Conservation (phyloP, 2,113 vertebrate genomes). For the Eidolon helvum region DNA sequence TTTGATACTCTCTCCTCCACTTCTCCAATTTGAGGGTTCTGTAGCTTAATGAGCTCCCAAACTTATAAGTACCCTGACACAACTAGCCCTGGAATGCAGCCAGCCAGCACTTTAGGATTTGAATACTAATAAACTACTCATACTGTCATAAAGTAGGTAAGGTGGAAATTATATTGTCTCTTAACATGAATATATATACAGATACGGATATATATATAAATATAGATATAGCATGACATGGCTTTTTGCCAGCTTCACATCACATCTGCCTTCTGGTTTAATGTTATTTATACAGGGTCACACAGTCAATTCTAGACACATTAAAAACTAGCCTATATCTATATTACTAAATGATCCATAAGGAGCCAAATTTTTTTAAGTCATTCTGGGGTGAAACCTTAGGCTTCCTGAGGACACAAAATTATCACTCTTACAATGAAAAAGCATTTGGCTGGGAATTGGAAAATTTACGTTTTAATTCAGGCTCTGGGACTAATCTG, state of each 20-base stretch:
- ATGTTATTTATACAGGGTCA: neutral
- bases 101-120: neutral
- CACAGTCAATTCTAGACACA: neutral
- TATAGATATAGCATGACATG: neutral
- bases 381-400: neutral
- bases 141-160: neutral
- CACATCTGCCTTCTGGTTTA: neutral
- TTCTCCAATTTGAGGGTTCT: neutral
- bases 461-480: neutral
- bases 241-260: neutral
- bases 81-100: neutral
- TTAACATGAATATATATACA: neutral
- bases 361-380: neutral
- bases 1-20: neutral
- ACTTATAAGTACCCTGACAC: neutral
- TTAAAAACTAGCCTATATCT: conserved; percentile 9
- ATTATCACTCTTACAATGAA: neutral
- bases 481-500: neutral
- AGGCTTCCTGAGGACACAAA: neutral
- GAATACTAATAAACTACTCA: neutral
- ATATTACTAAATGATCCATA: conserved; percentile 23
- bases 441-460: conserved; percentile 10
- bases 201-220: too few species aligned
- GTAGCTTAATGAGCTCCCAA: neutral
- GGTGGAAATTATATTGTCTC: neutral